Evolutionary conservation across 2,113 vertebrate species (phyloP), one percentile per base, ranked within the genome.

Genomic region (Oceanites oceanicus): DNA sequence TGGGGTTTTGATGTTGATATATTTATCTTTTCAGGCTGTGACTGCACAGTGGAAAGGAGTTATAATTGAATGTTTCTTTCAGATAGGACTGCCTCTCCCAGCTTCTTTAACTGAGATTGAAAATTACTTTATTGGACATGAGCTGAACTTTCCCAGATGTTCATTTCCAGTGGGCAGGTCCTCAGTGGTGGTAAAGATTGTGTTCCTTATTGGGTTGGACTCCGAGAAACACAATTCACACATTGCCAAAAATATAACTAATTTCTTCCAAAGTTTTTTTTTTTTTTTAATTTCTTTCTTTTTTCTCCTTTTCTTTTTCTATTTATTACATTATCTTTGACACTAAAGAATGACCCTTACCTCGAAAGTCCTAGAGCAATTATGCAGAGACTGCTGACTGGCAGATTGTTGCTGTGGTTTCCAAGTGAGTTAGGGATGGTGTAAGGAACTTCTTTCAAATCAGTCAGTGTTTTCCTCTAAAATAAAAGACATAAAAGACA

Each of bases 271-370:
- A 42, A 9, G 7, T 42, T 22, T 1, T 15, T 15, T 45, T 20
- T 27, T 15, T 1, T 9, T 5, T 6, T 4, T 4, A 3, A 11
- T 21, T 30, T 8, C 11, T 30, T 3, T 4, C 1, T 47, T 59
- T 62, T 10, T 38, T 36, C 23, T 19, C 36, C 21, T 47, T 66
- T 34, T 23, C 3, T 29, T 85, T 62, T 82, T 56, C 34, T 80
- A 2, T 71, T 88, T 42, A 15, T 89, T 86, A 7, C 7, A 15
- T 36, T 77, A 21, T 5, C 16, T 74, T 63, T 92, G 26, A 20
- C 45, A 30, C 50, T 58, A 36, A 42, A 75, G 47, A 72, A 68
- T 44, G 36, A 52, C 40, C 44, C 29, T 63, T 58, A 36, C 17
- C 29, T 81, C 10, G 13, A n/a, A 34, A 2, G 1, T 74, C 18